Evolutionary conservation across 2,888 invertebrate species (phyloP), one percentile per base, ranked within the genome.

Genomic region (Leucania comma): DNA sequence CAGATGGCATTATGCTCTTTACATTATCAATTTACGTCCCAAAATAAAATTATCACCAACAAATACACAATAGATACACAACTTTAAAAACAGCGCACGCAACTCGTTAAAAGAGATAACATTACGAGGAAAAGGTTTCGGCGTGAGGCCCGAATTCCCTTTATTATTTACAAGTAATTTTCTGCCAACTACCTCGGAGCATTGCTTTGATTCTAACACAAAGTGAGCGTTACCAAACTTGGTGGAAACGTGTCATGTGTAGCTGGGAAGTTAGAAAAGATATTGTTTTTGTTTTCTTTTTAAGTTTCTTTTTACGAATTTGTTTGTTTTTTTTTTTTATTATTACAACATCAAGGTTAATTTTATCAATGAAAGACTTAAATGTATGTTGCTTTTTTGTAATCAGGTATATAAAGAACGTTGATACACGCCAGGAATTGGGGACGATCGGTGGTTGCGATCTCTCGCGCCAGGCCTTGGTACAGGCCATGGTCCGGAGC

Each of bases 111-210:
- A 88, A 84, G 74, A 80, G 81, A 87, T 83, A 85, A 86, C 80
- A 82, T 82, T 84, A 84, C 76, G 79, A 86, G 48, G 48, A 86
- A 86, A 89, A 86, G 82, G 84, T 77, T 82, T 86, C 76, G 82
- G 85, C 84, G 84, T 85, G 85, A 78, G 81, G 73, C 80, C 81
- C 76, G 60, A 86, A 87, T 86, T 85, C 86, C 83, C 84, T 90
- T 89, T 90, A 91, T 91, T 91, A 91, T 91, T 91, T 90, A 91
- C 90, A 89, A 87, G 87, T 84, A 82, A 90, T 91, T 91, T 88
- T 90, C 87, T 86, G 84, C 68, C 88, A 87, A 90, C 89, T 90
- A 89, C 87, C 87, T 87, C 78, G 80, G 84, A 87, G 84, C 70
- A 78, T 77, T 81, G 83, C 87, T 89, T 87, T 90, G 90, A 91